Base-by-base conservation (phyloP, 2,113 vertebrate species). In the Galemys pyrenaicus region DNA sequence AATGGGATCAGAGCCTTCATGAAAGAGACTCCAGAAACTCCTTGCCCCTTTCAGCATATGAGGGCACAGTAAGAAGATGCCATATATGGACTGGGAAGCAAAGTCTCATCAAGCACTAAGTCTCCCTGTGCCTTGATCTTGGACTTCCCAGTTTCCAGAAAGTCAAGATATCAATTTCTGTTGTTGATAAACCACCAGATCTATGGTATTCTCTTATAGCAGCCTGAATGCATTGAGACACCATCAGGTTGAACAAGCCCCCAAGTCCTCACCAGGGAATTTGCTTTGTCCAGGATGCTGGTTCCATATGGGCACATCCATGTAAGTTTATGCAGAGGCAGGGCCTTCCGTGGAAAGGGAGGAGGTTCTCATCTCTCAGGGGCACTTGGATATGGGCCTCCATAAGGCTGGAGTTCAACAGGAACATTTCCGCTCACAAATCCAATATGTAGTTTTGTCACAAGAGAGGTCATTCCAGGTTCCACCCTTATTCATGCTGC, bases 381-480 rank as follows among this genome's bases (percentile, higher is more conserved):
- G 37, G 10, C 7, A 0, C 46, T 54, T 1, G 0, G 16, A 1
- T 24, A 8, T 0, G 0, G 49, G 37, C 30, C n/a, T 32, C 13
- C 39, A 16, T 12, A 41, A 19, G 20, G 30, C 49, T 32, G 20
- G 44, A 20, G 4, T 4, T 97, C 92, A 96, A 20, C 97, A 97
- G 58, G 94, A 94, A 46, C 87, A 94, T 28, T 96, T 67, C 65
- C 70, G 54, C 87, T 97, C 97, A 60, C 97, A 97, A 54, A 97
- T 96, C 97, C 97, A 97, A 3, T 97, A 96, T 0, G 92, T 87
- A 1, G 75, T 74, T 60, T 80, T 91, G 17, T 26, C 17, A 9
- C 97, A 97, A 30, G 91, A 44, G 20, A 95, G 89, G 24, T 97
- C 97, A 4, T 97, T 97, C 97, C 97, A 97, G 15, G 44, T 78